Evolutionary conservation across 2,113 vertebrate genomes (phyloP).

Genomic region (Cyanoderma ruficeps): DNA sequence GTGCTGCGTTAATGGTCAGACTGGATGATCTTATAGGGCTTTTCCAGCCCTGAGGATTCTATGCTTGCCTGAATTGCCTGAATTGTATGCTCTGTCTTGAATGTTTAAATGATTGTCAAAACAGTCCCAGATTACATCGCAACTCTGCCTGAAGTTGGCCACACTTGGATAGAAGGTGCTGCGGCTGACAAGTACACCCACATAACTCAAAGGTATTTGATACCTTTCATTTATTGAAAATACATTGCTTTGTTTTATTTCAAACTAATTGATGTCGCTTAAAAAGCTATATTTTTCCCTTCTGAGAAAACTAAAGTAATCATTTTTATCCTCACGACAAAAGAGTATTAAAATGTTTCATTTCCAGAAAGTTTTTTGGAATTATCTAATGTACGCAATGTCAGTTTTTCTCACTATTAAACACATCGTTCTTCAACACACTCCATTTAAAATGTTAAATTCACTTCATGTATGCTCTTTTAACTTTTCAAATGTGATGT

Average conservation of each 20-base stretch:
- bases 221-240: neutral
- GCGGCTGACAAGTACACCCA: neutral
- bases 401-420: slow-evolving; percentile 4
- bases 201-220: neutral
- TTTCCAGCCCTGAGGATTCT: neutral
- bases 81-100: neutral
- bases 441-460: slow-evolving; percentile 17
- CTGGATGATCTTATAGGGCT: rapidly evolving
- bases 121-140: neutral
- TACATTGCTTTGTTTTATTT: neutral
- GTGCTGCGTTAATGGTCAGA: rapidly evolving
- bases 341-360: slow-evolving; percentile 37
- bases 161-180: neutral
- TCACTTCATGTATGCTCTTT: neutral
- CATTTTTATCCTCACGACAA: neutral
- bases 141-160: neutral
- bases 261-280: neutral
- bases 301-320: neutral
- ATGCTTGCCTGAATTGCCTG: neutral
- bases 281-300: neutral
- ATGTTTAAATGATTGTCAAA: neutral
- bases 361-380: slow-evolving; percentile 24
- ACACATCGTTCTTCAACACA: neutral
- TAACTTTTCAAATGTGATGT: neutral
- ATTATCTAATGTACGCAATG: slow-evolving; percentile 18